Conservation (phyloP, 2,888 invertebrate species). For the Catocala nupta region DNA sequence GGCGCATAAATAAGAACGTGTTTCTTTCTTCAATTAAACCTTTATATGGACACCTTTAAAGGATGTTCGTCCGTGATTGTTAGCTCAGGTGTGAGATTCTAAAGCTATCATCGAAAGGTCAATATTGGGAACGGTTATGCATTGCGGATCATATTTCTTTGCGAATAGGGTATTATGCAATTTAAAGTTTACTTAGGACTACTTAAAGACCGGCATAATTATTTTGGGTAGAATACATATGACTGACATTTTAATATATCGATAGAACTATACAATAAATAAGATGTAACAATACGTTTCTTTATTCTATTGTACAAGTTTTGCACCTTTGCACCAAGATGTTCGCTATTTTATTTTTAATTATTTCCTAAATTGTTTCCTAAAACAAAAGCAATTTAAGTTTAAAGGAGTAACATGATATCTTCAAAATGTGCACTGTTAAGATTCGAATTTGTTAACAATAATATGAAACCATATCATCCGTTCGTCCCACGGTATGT, state of each 20-base stretch:
- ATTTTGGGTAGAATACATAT: slow-evolving; percentile 27
- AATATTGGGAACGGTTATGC: slow-evolving; percentile 73
- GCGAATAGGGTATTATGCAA: slow-evolving; percentile 78
- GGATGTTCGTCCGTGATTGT: slow-evolving; percentile 53
- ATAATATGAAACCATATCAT: slow-evolving; percentile 60
- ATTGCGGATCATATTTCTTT: slow-evolving; percentile 78
- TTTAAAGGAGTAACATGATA: neutral
- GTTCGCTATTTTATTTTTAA: neutral
- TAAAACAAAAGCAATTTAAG: too few relatives aligned
- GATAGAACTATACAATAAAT: neutral
- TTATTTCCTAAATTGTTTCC: too few relatives aligned
- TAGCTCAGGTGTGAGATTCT: slow-evolving; percentile 77
- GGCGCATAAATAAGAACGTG: slow-evolving; percentile 9
- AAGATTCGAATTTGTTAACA: slow-evolving; percentile 62
- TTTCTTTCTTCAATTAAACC: slow-evolving; percentile 24
- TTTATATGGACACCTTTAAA: slow-evolving; percentile 46
- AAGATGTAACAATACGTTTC: neutral
- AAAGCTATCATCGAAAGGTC: slow-evolving; percentile 72
- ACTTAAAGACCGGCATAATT: slow-evolving; percentile 39
- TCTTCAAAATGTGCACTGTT: slow-evolving; percentile 33
- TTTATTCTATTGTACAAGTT: neutral
- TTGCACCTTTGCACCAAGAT: slow-evolving; percentile 1
- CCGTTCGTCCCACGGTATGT: slow-evolving; percentile 68
- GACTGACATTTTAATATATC: slow-evolving; percentile 22
- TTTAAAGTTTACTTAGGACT: slow-evolving; percentile 75